Conservation (phyloP, 2,888 invertebrate species). For the Gortyna flavago region DNA sequence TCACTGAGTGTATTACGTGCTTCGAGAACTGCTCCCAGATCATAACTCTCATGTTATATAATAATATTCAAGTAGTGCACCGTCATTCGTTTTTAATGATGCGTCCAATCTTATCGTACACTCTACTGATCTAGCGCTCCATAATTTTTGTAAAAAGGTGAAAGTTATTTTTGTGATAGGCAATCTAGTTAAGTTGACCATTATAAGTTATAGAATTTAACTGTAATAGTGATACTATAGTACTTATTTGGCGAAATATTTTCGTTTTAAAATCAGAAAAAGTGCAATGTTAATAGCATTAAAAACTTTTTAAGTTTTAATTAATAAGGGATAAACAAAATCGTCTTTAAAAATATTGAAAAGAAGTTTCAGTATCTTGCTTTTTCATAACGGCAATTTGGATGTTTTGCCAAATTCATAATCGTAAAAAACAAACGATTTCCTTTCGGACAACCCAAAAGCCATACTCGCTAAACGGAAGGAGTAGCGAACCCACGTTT, state of each 20-base stretch:
- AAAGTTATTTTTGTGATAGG: constrained; percentile 58
- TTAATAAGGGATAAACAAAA: no score
- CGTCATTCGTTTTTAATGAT: constrained; percentile 87
- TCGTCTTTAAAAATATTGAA: not conserved
- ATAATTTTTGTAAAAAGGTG: constrained; percentile 81
- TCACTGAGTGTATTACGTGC: constrained; percentile 78
- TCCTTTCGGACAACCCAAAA: constrained; percentile 35
- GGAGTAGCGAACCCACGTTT: constrained; percentile 70
- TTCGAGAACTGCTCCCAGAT: constrained; percentile 75
- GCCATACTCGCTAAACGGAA: constrained; percentile 68
- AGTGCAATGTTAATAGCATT: not conserved
- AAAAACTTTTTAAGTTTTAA: not conserved
- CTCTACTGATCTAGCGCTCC: constrained; percentile 77
- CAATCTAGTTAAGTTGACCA: constrained; percentile 37
- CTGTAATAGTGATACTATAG: constrained; percentile 3
- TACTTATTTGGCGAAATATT: not conserved
- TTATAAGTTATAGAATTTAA: constrained; percentile 15
- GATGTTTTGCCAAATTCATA: not conserved
- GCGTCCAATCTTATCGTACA: constrained; percentile 77
- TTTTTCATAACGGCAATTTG: constrained; percentile 5
- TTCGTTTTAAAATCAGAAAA: not conserved
- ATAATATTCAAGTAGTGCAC: constrained; percentile 81
- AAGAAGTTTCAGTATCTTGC: not conserved
- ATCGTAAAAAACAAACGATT: constrained; percentile 36
- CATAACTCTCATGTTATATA: constrained; percentile 86